Evolutionary conservation across 2,113 vertebrate genomes (phyloP).

Genomic region (Ailurus styani): DNA sequence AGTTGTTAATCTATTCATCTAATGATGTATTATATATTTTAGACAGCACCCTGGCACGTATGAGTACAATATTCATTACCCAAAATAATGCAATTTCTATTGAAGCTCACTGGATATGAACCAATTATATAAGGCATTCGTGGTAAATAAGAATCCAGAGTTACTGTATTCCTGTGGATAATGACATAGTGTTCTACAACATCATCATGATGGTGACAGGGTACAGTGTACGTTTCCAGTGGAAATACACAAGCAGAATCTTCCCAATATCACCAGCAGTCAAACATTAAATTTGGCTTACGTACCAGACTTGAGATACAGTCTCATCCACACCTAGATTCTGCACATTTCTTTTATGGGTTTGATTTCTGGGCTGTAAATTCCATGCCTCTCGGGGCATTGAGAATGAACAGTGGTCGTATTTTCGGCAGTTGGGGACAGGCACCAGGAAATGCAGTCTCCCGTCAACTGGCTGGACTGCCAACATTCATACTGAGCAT

Average conservation of each 20-base stretch:
- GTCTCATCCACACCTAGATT: not conserved
- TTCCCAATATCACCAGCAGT: not conserved
- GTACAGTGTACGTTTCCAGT: not conserved
- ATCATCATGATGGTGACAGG: not conserved
- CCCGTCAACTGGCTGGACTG: not conserved
- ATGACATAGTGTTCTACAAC: not conserved
- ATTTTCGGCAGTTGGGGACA: not conserved
- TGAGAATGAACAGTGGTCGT: constrained; percentile 50
- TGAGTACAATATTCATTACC: not conserved
- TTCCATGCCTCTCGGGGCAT: not conserved
- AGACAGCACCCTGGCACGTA: not conserved
- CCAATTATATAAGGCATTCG: not conserved
- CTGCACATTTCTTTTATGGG: not conserved
- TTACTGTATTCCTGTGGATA: not conserved
- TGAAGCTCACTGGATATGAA: not conserved
- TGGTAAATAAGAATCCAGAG: not conserved
- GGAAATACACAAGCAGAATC: not conserved
- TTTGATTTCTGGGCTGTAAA: not conserved
- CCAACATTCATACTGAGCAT: constrained; percentile 11
- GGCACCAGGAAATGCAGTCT: not conserved
- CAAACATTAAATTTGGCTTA: not conserved
- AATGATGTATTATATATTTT: not conserved
- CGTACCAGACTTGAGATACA: not conserved
- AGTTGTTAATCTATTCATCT: not conserved
- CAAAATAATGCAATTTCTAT: not conserved